Percentiles rank a stretch among this genome's conserved stretches.
These are phyloP conservation scores for Athalia cordata DNA, from an alignment of 2,888 invertebrate species.

Conservation along the genomic window DNA sequence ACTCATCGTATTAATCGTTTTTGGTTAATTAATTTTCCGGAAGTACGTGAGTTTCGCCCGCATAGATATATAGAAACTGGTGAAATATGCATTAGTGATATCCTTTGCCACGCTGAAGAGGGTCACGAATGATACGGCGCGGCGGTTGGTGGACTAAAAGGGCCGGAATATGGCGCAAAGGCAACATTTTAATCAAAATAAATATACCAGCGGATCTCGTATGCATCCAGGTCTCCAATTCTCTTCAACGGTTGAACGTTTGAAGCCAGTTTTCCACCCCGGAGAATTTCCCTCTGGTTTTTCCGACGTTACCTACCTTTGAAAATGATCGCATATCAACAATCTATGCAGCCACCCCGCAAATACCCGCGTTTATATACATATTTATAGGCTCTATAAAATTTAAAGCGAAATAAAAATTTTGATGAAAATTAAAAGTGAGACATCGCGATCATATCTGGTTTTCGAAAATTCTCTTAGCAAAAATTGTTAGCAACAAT, in stretches of 20 bases:
- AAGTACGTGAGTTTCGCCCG: too few species aligned
- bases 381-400: neutral
- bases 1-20: too few species aligned
- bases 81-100: too few species aligned
- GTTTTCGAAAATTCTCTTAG: too few species aligned
- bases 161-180: neutral
- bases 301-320: constrained; percentile 17
- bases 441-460: too few species aligned
- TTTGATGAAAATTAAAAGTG: too few species aligned
- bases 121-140: too few species aligned
- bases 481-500: too few species aligned
- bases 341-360: constrained; percentile 2
- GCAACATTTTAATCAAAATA: constrained; percentile 46
- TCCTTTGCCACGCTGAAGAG: too few species aligned
- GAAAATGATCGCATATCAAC: constrained; percentile 43
- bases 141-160: neutral
- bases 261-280: constrained; percentile 44
- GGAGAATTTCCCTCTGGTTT: constrained; percentile 44
- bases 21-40: too few species aligned
- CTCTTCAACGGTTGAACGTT: constrained; percentile 35
- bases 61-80: too few species aligned
- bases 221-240: constrained; percentile 23
- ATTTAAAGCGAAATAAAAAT: too few species aligned
- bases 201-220: constrained; percentile 48
- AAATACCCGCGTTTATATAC: neutral